phyloP scores from a whole-genome alignment of 2,888 invertebrate species.

The Bellardia bayeri region DNA sequence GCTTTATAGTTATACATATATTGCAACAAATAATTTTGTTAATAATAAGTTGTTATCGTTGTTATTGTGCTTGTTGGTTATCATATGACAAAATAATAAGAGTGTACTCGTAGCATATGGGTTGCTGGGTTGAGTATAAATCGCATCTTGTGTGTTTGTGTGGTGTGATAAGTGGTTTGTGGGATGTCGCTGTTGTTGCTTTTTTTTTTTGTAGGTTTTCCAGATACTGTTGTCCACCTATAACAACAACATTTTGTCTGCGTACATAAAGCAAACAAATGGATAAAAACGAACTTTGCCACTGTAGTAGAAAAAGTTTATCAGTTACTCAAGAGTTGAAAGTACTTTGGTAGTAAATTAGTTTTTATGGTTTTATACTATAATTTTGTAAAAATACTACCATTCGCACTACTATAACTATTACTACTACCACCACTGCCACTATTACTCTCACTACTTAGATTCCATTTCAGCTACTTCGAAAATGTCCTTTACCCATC shows the following conservation, averaged over 20 bases:
- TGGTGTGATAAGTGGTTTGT: conserved; percentile 55
- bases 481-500: not conserved
- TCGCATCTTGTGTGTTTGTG: conserved; percentile 4
- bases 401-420: conserved; percentile 6
- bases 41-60: conserved; percentile 45
- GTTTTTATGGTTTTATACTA: conserved; percentile 62
- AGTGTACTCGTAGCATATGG: not conserved
- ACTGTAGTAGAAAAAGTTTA: conserved; percentile 38
- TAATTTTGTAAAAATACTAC: conserved; percentile 53
- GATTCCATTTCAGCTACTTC: not conserved
- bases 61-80: not conserved
- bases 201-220: not conserved
- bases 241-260: conserved; percentile 6
- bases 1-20: not conserved
- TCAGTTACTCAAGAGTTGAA: conserved; percentile 58
- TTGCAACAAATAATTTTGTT: conserved; percentile 60
- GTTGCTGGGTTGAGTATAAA: not conserved
- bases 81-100: conserved; percentile 38
- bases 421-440: conserved; percentile 4
- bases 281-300: conserved; percentile 2
- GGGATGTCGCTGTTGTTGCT: conserved; percentile 21
- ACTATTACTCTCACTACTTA: not conserved
- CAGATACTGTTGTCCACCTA: conserved; percentile 43
- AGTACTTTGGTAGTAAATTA: conserved; percentile 58
- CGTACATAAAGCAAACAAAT: not conserved